Evolutionary conservation across 2,888 invertebrate species (phyloP).

Genomic region (Dusona sp.): DNA sequence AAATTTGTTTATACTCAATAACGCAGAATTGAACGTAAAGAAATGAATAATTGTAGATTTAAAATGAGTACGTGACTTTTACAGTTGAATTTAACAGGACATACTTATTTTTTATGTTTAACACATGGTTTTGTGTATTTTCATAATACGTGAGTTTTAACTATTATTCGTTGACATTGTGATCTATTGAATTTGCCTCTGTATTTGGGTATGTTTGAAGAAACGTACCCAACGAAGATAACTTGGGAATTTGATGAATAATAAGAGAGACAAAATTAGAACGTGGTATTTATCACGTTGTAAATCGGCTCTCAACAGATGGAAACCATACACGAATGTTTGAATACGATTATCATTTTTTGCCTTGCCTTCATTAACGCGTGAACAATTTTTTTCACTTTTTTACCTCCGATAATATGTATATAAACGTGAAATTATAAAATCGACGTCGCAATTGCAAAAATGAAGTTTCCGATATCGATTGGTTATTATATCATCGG

Average conservation of each 20-base stretch:
- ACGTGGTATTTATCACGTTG: background rate
- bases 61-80: background rate
- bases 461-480: background rate
- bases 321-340: background rate
- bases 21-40: background rate
- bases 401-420: background rate
- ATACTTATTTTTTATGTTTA: background rate
- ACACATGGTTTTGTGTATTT: background rate
- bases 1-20: background rate
- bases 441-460: background rate
- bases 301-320: background rate
- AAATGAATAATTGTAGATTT: background rate
- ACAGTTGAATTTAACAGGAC: background rate
- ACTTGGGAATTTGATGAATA: background rate
- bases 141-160: background rate
- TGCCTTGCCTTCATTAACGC: background rate
- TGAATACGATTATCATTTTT: background rate
- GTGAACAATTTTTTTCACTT: background rate
- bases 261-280: background rate
- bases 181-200: background rate
- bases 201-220: no score
- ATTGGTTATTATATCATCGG: background rate
- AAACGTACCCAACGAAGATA: background rate
- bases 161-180: background rate
- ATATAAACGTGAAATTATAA: background rate